Percentiles rank a stretch among this genome's conserved stretches.
These are phyloP conservation scores for Umimayanthus kanabou DNA, from an alignment of 92 coral and sea anemone species.

Conservation along the genomic window DNA sequence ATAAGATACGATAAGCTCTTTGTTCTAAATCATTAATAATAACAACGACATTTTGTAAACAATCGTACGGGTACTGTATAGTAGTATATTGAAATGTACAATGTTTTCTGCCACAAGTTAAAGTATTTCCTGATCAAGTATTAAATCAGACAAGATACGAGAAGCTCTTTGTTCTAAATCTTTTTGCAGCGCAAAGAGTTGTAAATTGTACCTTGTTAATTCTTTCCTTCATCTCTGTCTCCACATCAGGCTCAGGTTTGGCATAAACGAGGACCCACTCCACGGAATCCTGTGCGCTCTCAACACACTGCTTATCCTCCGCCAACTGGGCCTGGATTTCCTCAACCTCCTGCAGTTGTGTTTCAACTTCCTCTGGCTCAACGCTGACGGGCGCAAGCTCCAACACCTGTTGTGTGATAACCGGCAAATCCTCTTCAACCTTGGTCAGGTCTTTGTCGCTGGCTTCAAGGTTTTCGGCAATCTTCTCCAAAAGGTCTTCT, in stretches of 20 bases:
- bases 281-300: conserved; percentile 80
- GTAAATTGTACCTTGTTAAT: conserved; percentile 34
- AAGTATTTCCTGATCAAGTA: too few species aligned
- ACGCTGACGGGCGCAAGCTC: conserved; percentile 71
- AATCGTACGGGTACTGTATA: too few species aligned
- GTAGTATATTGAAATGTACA: too few species aligned
- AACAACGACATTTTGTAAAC: too few species aligned
- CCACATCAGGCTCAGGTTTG: conserved; percentile 66
- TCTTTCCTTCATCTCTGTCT: conserved; percentile 61
- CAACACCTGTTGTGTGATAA: conserved; percentile 61
- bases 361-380: conserved; percentile 83
- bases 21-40: too few species aligned
- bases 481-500: conserved; percentile 67
- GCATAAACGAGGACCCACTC: conserved; percentile 85
- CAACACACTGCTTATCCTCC: conserved; percentile 73
- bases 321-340: conserved; percentile 67
- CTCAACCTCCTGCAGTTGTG: conserved; percentile 75
- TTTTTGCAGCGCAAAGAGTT: background rate
- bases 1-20: too few species aligned
- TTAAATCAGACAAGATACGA: too few species aligned
- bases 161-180: background rate
- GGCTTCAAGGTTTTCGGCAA: conserved; percentile 61
- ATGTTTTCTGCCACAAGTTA: too few species aligned
- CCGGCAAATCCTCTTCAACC: conserved; percentile 80
- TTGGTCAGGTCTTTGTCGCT: conserved; percentile 63